Percentiles rank a stretch among this genome's conserved stretches.
Evolutionary conservation across 2,113 vertebrate species (phyloP).

Genomic region (Quiscalus mexicanus): DNA sequence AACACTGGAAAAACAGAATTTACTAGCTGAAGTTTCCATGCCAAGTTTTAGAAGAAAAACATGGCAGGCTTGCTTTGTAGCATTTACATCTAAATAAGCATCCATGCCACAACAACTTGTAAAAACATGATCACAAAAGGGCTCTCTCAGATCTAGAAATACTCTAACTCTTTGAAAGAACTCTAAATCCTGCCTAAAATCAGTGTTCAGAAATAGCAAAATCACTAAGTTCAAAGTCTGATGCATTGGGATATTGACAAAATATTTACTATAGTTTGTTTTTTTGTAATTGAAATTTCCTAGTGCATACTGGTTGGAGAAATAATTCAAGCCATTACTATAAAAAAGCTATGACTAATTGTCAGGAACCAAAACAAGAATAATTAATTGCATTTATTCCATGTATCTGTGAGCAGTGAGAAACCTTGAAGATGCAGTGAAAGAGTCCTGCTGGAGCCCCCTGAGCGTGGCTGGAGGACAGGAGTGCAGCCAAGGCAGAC

Average conservation of each 20-base stretch:
- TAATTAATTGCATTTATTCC: neutral
- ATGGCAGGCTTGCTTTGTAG: slow-evolving; percentile 16
- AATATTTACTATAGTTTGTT: neutral
- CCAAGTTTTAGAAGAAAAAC: slow-evolving; percentile 17
- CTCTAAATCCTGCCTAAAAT: neutral
- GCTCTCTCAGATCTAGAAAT: slow-evolving; percentile 32
- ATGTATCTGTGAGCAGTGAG: neutral
- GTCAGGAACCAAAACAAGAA: neutral
- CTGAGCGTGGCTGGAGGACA: neutral
- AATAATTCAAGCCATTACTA: neutral
- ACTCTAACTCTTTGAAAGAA: neutral
- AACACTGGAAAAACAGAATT: slow-evolving; percentile 13
- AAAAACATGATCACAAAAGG: slow-evolving; percentile 43
- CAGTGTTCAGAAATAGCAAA: neutral
- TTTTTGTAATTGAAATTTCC: neutral
- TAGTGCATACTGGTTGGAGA: neutral
- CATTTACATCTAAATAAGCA: slow-evolving; percentile 45
- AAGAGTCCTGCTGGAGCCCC: neutral
- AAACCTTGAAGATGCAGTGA: neutral
- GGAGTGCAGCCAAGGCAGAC: neutral
- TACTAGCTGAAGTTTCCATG: neutral
- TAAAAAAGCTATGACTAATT: neutral
- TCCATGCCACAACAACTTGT: neutral
- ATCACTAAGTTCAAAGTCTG: neutral
- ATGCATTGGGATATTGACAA: neutral